These are phyloP conservation scores for Callithrix jacchus DNA, from an alignment of 2,113 vertebrate genomes.

Conservation along the genomic window DNA sequence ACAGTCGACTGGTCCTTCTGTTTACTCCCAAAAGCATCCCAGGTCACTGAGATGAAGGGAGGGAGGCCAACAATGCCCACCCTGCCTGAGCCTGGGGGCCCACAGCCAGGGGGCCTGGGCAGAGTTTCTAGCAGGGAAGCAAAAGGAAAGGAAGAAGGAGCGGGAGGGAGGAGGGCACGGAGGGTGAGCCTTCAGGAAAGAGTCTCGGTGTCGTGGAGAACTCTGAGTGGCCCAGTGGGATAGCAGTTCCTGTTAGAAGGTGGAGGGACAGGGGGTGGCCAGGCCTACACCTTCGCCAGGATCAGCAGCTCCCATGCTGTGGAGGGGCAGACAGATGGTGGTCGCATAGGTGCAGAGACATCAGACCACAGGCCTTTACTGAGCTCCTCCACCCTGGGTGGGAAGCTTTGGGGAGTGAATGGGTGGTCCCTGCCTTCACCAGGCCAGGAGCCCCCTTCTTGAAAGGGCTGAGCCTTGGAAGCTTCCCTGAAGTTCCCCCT, in stretches of 20 bases:
- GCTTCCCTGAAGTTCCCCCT: too few relatives aligned
- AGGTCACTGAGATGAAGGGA: fast-evolving
- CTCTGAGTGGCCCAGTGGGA: not conserved
- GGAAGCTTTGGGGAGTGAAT: not conserved
- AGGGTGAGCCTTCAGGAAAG: fast-evolving
- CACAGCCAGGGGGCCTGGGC: fast-evolving
- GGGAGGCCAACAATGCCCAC: too few relatives aligned
- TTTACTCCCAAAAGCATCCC: not conserved
- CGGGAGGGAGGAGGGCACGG: not conserved
- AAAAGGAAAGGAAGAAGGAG: not conserved
- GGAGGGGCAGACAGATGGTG: too few relatives aligned
- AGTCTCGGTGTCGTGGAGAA: too few relatives aligned
- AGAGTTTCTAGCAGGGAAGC: too few relatives aligned
- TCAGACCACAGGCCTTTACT: not conserved
- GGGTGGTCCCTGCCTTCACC: not conserved
- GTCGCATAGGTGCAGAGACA: not conserved
- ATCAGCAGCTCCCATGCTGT: not conserved
- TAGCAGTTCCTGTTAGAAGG: fast-evolving
- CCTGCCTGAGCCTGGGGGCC: fast-evolving
- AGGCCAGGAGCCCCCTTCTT: not conserved
- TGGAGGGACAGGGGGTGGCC: not conserved
- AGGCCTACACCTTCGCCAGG: fast-evolving
- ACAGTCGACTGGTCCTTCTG: not conserved
- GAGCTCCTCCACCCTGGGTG: too few relatives aligned
- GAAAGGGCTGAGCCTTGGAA: not conserved